These are phyloP conservation scores for Colletes collaris DNA, from an alignment of 2,888 invertebrate genomes.

Conservation along the genomic window DNA sequence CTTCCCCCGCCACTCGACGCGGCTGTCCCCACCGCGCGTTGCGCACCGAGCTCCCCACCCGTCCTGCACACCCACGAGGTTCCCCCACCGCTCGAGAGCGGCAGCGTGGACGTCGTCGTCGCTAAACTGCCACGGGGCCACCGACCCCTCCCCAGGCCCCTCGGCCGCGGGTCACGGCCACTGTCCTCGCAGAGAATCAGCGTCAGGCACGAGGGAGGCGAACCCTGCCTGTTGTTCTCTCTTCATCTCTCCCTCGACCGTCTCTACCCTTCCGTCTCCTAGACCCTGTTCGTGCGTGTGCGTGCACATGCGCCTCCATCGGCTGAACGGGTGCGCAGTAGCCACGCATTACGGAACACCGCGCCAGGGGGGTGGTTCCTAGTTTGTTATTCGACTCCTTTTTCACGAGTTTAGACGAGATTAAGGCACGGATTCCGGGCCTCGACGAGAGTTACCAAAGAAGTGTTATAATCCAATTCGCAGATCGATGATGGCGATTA, in stretches of 20 bases:
- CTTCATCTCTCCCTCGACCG: slow-evolving; percentile 20
- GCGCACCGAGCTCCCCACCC: slow-evolving; percentile 28
- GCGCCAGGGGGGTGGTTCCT: slow-evolving; percentile 37
- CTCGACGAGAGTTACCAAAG: too few species aligned
- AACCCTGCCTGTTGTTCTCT: slow-evolving; percentile 46
- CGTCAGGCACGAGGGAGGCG: slow-evolving; percentile 59
- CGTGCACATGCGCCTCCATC: slow-evolving; percentile 43
- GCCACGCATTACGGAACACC: slow-evolving; percentile 9
- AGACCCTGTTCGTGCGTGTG: not conserved
- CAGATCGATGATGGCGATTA: not conserved
- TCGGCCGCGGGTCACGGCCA: slow-evolving; percentile 80
- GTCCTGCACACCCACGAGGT: slow-evolving; percentile 58
- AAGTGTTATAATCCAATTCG: too few species aligned
- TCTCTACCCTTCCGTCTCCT: slow-evolving; percentile 15
- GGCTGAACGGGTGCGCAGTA: slow-evolving; percentile 30
- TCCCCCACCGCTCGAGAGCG: slow-evolving; percentile 49
- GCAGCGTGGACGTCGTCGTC: slow-evolving; percentile 68
- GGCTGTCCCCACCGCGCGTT: not conserved
- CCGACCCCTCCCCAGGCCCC: slow-evolving; percentile 77
- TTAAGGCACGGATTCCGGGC: too few species aligned
- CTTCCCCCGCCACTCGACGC: not conserved
- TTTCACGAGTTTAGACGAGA: slow-evolving; percentile 20
- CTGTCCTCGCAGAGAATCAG: slow-evolving; percentile 76
- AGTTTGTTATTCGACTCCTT: slow-evolving; percentile 12
- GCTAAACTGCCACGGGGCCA: slow-evolving; percentile 76